A percentile compares a stretch with the other conserved stretches of the same genome.
Conservation (phyloP, 2,797 vertebrate species). For the Catostomus latipinnis region DNA sequence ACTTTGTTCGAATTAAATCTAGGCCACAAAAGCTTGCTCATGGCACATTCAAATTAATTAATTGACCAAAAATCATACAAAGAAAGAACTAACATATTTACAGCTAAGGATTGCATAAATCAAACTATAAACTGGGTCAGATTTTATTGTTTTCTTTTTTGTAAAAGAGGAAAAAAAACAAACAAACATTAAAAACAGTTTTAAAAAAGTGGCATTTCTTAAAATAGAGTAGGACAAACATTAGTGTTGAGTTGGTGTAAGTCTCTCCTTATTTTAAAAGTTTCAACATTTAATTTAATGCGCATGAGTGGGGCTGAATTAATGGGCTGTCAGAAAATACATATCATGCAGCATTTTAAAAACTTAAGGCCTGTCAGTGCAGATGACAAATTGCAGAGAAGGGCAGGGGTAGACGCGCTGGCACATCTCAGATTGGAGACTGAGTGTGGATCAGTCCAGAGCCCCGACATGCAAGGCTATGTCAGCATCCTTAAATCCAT, state of each 20-base stretch:
- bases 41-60: not conserved
- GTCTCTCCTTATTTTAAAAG: slow-evolving; percentile 51
- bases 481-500: slow-evolving; percentile 57
- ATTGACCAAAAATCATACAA: not conserved
- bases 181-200: not conserved
- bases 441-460: slow-evolving; percentile 48
- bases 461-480: slow-evolving; percentile 39
- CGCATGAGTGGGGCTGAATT: slow-evolving; percentile 46
- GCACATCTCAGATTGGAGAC: slow-evolving; percentile 42
- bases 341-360: slow-evolving; percentile 47
- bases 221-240: no score
- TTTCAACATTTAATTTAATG: slow-evolving; percentile 53
- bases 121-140: not conserved
- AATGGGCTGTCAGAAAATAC: slow-evolving; percentile 59
- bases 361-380: slow-evolving; percentile 56
- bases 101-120: not conserved
- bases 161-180: not conserved
- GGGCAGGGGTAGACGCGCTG: slow-evolving; percentile 52
- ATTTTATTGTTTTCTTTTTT: not conserved
- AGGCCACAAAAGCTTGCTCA: not conserved
- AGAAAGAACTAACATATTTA: no score
- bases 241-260: not conserved
- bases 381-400: slow-evolving; percentile 64
- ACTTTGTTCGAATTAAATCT: not conserved
- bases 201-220: no score